phyloP scores from a whole-genome alignment of 2,888 invertebrate genomes.

The Meghimatium bilineatum region DNA sequence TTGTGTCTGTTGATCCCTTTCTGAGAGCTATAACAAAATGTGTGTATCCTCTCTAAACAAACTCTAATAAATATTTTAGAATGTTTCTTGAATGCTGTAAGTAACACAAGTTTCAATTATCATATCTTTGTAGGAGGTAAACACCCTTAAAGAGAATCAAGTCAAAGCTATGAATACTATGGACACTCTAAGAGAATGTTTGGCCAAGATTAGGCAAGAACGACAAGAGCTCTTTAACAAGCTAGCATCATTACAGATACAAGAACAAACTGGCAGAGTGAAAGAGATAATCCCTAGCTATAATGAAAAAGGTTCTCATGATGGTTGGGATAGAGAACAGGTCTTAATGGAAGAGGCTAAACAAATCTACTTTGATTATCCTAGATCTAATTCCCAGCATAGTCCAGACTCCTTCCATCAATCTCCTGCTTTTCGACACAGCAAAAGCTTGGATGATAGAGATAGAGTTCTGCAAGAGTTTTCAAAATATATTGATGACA shows the following conservation, averaged over 20 bases:
- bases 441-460: not conserved
- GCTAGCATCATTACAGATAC: slow-evolving; percentile 55
- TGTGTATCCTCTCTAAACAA: no score
- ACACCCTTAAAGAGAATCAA: slow-evolving; percentile 62
- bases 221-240: slow-evolving; percentile 63
- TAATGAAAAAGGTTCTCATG: slow-evolving; percentile 62
- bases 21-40: no score
- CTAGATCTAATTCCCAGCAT: not conserved
- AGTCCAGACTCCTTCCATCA: not conserved
- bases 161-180: slow-evolving; percentile 66
- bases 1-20: no score
- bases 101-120: not conserved
- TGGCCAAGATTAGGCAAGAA: slow-evolving; percentile 65
- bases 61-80: no score
- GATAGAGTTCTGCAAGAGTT: slow-evolving; percentile 1
- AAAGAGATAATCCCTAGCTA: slow-evolving; percentile 60
- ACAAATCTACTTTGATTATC: slow-evolving; percentile 7
- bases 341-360: not conserved
- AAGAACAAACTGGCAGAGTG: slow-evolving; percentile 59
- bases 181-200: slow-evolving; percentile 61
- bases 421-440: slow-evolving; percentile 1
- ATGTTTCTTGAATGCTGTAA: not conserved
- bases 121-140: slow-evolving; percentile 60
- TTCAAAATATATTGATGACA: not conserved
- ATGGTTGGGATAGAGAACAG: slow-evolving; percentile 57